Evolutionary conservation across 2,113 vertebrate genomes (phyloP), one percentile per base, ranked within the genome.

Genomic region (Bungarus multicinctus): DNA sequence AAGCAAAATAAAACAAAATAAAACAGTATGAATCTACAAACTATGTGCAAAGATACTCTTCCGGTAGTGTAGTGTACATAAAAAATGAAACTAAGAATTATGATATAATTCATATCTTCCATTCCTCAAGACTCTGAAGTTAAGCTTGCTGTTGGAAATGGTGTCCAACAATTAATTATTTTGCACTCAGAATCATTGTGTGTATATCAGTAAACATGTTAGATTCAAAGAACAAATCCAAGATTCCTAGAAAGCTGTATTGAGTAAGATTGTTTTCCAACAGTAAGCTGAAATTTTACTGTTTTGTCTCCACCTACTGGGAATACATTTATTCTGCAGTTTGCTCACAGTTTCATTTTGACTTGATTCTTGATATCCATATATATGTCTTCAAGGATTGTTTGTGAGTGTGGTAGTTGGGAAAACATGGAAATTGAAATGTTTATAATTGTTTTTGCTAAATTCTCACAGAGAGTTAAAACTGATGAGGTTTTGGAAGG

Each of bases 1-100:
- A 92, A 91, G 58, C 87, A 34, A 58, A 69, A 2, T 34, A 18
- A 0, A 0, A 23, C 20, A 23, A 50, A 94, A 39, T 9, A 11
- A 10, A 85, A 92, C 10, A 85, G 30, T 30, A 88, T 45, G 20
- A 92, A 12, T 86, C 39, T 25, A 8, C 57, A 91, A 53, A 90
- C 57, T 69, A 0, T n/a, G 0, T 9, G 92, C 2, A 0, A 45
- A 45, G 55, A 85, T 30, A 16, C 85, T 34, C 2, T 0, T 0
- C 3, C n/a, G 5, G 5, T 81, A 52, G 11, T 22, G 25, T 3
- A 47, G 60, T 18, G n/a, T 3, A 52, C 55, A 45, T 90, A 64
- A 74, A 25, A 2, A 0, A n/a, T 5, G n/a, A 34, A 50, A 69
- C 47, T 27, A n/a, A 52, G 87, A 57, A 89, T 23, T 81, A 0